Evolutionary conservation across 2,888 invertebrate species (phyloP).

Genomic region (Nomada goodeniana): DNA sequence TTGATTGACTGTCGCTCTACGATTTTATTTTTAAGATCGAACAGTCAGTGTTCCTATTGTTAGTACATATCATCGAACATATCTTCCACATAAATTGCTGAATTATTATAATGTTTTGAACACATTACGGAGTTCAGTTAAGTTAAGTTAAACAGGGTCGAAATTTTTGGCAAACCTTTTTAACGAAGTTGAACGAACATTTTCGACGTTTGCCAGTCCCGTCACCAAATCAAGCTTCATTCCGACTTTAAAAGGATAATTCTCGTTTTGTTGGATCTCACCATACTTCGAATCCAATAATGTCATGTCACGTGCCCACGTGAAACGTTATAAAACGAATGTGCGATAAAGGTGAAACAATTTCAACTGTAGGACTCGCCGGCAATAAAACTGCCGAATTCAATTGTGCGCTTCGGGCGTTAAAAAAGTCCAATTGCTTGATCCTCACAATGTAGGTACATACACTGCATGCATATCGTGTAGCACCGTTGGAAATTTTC

Average conservation of each 20-base stretch:
- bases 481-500: background rate
- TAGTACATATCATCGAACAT: no score
- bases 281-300: background rate
- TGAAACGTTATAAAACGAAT: background rate
- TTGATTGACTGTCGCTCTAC: constrained; percentile 11
- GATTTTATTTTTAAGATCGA: background rate
- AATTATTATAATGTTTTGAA: no score
- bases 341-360: constrained; percentile 1
- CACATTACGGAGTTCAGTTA: no score
- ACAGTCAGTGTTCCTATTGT: no score
- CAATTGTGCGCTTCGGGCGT: background rate
- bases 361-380: constrained; percentile 4
- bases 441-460: background rate
- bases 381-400: constrained; percentile 24
- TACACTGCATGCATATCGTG: background rate
- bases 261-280: background rate
- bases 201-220: no score
- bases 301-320: background rate
- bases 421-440: constrained; percentile 5
- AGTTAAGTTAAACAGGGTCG: no score
- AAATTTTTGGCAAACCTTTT: no score
- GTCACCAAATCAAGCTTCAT: no score
- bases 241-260: background rate
- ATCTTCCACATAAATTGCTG: no score
- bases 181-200: no score